Evolutionary conservation across 2,113 vertebrate genomes (phyloP), one percentile per base, ranked within the genome.

Genomic region (Todiramphus chloris): DNA sequence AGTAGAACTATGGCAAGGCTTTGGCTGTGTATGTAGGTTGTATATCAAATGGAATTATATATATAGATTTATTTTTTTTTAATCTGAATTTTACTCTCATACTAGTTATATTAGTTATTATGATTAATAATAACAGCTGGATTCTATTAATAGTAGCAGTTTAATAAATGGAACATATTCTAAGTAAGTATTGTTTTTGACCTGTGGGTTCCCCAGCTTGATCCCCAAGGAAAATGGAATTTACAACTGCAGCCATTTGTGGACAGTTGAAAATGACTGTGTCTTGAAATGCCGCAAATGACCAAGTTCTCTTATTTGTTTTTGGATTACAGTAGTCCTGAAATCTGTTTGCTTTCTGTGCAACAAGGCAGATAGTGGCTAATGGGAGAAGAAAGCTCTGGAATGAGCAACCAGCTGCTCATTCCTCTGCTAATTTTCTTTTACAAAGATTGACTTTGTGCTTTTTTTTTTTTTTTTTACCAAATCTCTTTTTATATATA

Each of bases 41-140:
- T 5, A 30, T 44, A 77, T 62, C 21, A 53, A 67, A 21, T 5
- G 7, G 2, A 79, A 76, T 72, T 37, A 24, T 41, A 59, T 30
- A 16, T 0, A 24, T 39, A 0, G 10, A 13, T 41, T 13, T 41
- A 13, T 13, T 13, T 41, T 30, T 43, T 39, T 50, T 28, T 50
- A 24, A 24, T 23, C 48, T 50, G 50, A 51, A 53, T 53, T 53
- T 17, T 11, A 53, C 18, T 73, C 4, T 44, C 13, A 24, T 28
- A 59, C 50, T 39, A 74, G 51, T 53, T 53, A 53, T 53, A 53
- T 53, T 50, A 50, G 3, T 68, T 4, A 60, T 62, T 69, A 21
- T 43, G 6, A 58, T 44, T 84, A 69, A 27, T 30, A 86, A 51
- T 51, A 91, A 67, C 13, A 58, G 2, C 8, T 83, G 27, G 6